These are phyloP conservation scores for Typhlichthys eigenmanni DNA, from an alignment of 2,797 vertebrate genomes.

Conservation along the genomic window DNA sequence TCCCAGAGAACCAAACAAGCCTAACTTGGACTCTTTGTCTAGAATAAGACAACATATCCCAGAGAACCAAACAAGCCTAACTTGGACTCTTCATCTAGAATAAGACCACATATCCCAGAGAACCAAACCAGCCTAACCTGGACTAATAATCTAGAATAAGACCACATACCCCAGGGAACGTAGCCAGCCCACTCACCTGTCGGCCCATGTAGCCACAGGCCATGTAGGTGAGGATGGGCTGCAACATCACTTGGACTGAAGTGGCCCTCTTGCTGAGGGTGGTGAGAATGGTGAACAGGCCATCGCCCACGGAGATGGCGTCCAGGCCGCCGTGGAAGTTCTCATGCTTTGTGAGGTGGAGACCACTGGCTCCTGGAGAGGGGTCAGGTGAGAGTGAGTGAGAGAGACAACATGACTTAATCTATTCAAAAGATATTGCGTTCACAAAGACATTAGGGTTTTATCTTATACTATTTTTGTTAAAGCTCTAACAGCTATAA, in stretches of 20 bases:
- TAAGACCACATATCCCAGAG: not conserved
- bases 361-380: conserved; percentile 91
- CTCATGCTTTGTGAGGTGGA: conserved; percentile 98
- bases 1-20: too few species aligned
- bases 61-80: not conserved
- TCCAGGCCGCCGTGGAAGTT: conserved; percentile 98
- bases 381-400: not conserved
- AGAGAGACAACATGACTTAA: not conserved
- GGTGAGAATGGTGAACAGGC: conserved; percentile 96
- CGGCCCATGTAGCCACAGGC: conserved; percentile 99
- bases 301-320: conserved; percentile 97
- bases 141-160: not conserved
- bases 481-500: too few species aligned
- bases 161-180: too few species aligned
- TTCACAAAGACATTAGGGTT: too few species aligned
- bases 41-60: too few species aligned
- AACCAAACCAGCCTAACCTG: not conserved
- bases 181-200: conserved; percentile 79
- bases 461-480: too few species aligned
- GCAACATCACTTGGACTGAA: conserved; percentile 96
- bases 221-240: conserved; percentile 99
- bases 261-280: conserved; percentile 97
- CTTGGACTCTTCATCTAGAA: not conserved
- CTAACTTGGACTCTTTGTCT: conserved; percentile 75
- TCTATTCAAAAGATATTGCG: too few species aligned